Percentiles rank a stretch among this genome's conserved stretches.
Evolutionary conservation across 2,113 vertebrate species (phyloP).

Genomic region (Calypte anna): DNA sequence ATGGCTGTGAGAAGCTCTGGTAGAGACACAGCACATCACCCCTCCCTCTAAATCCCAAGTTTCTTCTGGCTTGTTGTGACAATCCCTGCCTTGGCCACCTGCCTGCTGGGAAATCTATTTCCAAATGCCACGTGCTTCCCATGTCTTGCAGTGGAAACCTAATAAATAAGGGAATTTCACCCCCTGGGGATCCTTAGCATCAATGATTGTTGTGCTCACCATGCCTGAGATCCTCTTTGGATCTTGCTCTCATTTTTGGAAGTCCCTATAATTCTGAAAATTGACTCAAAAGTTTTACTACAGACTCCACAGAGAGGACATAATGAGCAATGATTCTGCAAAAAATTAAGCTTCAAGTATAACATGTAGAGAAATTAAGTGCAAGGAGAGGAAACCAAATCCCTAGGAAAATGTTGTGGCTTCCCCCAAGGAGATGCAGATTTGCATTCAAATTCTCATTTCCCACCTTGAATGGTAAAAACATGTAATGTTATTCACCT

Average conservation of each 20-base stretch:
- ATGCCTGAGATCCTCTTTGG: not conserved
- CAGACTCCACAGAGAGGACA: not conserved
- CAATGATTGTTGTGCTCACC: rapidly evolving
- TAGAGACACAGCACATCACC: not conserved
- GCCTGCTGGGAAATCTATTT: not conserved
- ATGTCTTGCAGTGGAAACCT: not conserved
- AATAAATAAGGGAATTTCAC: not conserved
- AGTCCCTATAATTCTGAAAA: not conserved
- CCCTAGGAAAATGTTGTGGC: not conserved
- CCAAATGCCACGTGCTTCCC: not conserved
- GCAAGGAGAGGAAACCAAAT: not conserved
- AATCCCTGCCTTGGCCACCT: rapidly evolving
- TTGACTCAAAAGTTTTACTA: not conserved
- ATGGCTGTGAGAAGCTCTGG: not conserved
- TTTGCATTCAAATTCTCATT: not conserved
- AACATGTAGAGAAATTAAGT: not conserved
- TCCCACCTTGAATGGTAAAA: not conserved
- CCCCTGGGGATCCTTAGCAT: not conserved
- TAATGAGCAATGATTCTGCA: not conserved
- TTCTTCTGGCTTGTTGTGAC: not conserved
- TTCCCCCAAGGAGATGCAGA: not conserved
- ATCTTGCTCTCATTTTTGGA: not conserved
- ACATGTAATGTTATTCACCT: not conserved
- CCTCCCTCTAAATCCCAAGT: not conserved
- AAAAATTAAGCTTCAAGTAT: not conserved